phyloP scores from a whole-genome alignment of 2,113 vertebrate genomes.

The Sapayoa aenigma region DNA sequence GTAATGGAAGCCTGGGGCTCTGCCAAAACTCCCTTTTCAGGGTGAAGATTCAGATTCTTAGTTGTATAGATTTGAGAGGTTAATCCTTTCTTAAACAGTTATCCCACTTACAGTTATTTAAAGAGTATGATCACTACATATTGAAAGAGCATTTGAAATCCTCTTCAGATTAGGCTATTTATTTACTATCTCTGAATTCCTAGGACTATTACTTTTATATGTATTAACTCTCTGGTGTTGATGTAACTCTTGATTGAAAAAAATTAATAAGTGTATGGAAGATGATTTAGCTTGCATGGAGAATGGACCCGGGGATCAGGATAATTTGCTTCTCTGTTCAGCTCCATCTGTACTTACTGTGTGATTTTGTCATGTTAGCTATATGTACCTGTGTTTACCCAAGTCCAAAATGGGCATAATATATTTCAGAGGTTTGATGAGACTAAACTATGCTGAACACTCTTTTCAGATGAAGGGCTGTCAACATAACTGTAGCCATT shows the following conservation, averaged over 20 bases:
- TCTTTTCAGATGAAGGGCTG: neutral
- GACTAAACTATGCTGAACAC: neutral
- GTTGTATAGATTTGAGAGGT: neutral
- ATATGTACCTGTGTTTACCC: neutral
- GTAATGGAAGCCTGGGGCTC: neutral
- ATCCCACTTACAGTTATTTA: neutral
- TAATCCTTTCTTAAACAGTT: conserved; percentile 2
- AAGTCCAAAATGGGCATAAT: neutral
- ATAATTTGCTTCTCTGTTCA: neutral
- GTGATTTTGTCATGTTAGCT: neutral
- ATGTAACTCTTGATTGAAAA: neutral
- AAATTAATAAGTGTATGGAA: neutral
- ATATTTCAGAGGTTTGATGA: neutral
- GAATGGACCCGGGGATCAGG: neutral
- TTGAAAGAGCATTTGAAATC: neutral
- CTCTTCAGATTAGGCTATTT: neutral
- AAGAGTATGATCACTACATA: neutral
- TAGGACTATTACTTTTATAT: neutral
- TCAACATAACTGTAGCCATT: neutral
- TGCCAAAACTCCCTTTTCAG: neutral
- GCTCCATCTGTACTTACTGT: neutral
- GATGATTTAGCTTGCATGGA: neutral
- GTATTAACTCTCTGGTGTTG: neutral
- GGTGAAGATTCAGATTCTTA: neutral
- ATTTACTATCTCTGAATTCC: neutral